Evolutionary conservation across 1,140 invertebrate genomes (phyloP), one percentile per base, ranked within the genome.

Genomic region (Drosophila punjabiensis): DNA sequence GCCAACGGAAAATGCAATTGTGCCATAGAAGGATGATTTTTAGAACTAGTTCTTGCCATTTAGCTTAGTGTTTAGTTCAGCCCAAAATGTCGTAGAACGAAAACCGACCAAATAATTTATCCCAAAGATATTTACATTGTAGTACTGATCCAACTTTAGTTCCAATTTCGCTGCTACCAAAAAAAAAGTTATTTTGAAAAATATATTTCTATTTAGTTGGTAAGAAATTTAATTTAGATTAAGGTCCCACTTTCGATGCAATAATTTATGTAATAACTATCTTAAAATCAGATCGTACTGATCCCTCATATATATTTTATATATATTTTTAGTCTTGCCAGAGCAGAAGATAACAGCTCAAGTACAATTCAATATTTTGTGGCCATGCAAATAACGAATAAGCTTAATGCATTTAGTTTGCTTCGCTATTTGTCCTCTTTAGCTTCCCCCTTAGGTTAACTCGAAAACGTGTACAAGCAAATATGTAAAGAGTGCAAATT

Each of bases 41-140:
- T 82, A 85, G 64, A 55, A 60, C 71, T 80, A 91, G 79, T 73
- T 90, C 87, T 90, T 90, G 87, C 86, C 86, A 91, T 90, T 90
- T 73, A 61, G 70, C 41, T 80, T 61, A 82, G 65, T 39, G 20
- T 63, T 55, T 39, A 39, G 55, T 61, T 39, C 35, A 66, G 37
- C 61, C 66, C 37, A 80, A 53, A 53, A 77, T 63, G 60, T 78
- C 75, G 60, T 58, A 48, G 48, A 68, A 62, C 24, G 48, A 43
- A 76, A 85, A 58, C 53, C 71, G 67, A 86, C 85, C 84, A 83
- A 89, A 86, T 65, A 58, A 61, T 75, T 74, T 70, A 81, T 64
- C 79, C 85, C 85, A 89, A 89, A 89, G 86, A 89, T 74, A 33
- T 67, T 52, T 68, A 62, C 73, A 43, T 60, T 65, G 69, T 70